A percentile compares a stretch with the other conserved stretches of the same genome.
phyloP scores from a whole-genome alignment of 2,797 vertebrate genomes.

The Apodemus agrarius region DNA sequence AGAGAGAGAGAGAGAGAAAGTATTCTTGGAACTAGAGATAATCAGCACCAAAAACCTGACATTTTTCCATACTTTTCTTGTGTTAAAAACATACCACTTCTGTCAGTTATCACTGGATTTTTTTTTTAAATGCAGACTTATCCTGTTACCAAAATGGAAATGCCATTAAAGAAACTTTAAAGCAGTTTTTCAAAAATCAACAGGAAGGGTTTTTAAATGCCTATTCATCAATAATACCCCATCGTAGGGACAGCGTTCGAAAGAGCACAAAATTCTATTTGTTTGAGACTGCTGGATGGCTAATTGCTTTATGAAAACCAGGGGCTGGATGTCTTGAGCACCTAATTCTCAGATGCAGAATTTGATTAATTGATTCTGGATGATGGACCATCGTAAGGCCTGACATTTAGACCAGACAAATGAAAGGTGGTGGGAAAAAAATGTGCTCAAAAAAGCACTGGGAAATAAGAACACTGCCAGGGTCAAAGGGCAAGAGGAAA shows the following conservation, averaged over 20 bases:
- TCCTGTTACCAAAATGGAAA: conserved; percentile 72
- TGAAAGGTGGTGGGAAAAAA: conserved; percentile 56
- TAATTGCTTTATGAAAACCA: conserved; percentile 66
- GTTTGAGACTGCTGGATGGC: neutral
- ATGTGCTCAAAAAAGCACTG: conserved; percentile 61
- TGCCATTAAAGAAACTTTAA: conserved; percentile 67
- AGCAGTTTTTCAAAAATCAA: conserved; percentile 68
- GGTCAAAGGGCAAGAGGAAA: conserved; percentile 83
- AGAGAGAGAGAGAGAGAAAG: neutral
- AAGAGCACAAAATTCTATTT: conserved; percentile 22
- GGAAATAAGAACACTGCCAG: conserved; percentile 67
- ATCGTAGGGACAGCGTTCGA: neutral
- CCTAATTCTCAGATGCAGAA: conserved; percentile 47
- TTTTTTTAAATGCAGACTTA: conserved; percentile 59
- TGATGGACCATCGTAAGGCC: conserved; percentile 23
- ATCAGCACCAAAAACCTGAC: conserved; percentile 73
- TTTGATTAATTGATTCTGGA: conserved; percentile 57
- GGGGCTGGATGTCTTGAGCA: conserved; percentile 6
- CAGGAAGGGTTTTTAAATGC: conserved; percentile 62
- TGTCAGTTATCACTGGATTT: conserved; percentile 70
- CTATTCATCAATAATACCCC: conserved; percentile 71
- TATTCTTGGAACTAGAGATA: conserved; percentile 71
- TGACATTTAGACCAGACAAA: conserved; percentile 68
- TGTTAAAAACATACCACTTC: conserved; percentile 76
- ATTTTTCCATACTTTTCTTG: conserved; percentile 64